Conservation (phyloP, 23 tunicate genomes). For the Trididemnum clinides region DNA sequence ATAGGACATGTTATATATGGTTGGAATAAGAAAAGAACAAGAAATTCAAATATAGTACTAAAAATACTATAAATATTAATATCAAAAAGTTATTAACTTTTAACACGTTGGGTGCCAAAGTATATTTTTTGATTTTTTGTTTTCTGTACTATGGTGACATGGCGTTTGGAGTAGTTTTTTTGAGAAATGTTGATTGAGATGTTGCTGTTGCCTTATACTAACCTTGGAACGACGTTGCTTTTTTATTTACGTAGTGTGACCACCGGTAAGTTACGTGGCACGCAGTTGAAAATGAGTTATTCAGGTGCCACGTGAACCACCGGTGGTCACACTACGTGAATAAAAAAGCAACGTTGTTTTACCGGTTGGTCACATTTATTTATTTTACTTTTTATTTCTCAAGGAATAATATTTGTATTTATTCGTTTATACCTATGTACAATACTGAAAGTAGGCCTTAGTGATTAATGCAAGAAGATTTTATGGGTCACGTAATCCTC, state of each 20-base stretch:
- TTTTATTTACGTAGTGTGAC: slow-evolving; percentile 15
- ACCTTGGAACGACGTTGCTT: background rate
- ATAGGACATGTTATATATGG: no score
- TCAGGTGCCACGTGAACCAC: slow-evolving; percentile 32
- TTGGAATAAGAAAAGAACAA: no score
- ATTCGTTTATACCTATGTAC: slow-evolving; percentile 3
- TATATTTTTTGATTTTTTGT: slow-evolving; percentile 1
- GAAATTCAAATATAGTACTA: no score
- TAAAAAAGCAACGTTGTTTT: no score
- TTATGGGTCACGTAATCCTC: slow-evolving; percentile 21
- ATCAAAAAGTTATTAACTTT: no score
- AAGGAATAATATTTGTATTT: background rate
- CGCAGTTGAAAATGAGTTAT: background rate
- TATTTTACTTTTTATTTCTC: background rate
- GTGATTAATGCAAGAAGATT: slow-evolving; percentile 3
- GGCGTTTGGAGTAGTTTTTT: slow-evolving; percentile 2
- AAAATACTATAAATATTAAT: no score
- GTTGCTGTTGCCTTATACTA: slow-evolving; percentile 7
- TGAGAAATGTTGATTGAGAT: background rate
- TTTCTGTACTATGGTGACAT: slow-evolving; percentile 10
- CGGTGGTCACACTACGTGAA: no score
- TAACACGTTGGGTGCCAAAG: background rate
- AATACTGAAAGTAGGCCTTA: slow-evolving; percentile 3
- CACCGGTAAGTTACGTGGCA: slow-evolving; percentile 28
- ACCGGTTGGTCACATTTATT: background rate